These are phyloP conservation scores for Aphidoletes aphidimyza DNA, from an alignment of 2,888 invertebrate species.

Conservation along the genomic window DNA sequence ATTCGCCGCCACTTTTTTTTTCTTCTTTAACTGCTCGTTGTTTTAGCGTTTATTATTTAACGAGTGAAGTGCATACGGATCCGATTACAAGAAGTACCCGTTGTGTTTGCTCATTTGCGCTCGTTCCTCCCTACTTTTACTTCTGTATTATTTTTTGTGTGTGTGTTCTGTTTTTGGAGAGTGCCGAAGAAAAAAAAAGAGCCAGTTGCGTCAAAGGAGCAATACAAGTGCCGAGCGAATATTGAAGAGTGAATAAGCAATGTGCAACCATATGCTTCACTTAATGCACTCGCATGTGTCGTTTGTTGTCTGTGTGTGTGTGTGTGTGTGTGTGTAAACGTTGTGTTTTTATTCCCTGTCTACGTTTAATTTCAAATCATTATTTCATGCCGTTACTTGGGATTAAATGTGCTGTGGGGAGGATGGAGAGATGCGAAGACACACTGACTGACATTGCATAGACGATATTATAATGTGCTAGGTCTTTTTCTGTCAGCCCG, in stretches of 20 bases:
- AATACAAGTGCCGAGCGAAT: not conserved
- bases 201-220: not conserved
- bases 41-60: constrained; percentile 45
- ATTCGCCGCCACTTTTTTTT: not conserved
- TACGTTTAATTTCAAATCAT: constrained; percentile 38
- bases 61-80: constrained; percentile 25
- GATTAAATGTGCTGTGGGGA: not conserved
- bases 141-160: too few species aligned
- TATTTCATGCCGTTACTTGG: not conserved
- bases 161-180: too few species aligned
- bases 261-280: constrained; percentile 50
- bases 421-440: not conserved
- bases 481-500: not conserved
- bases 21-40: not conserved
- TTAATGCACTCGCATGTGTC: not conserved
- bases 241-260: not conserved
- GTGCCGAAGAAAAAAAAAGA: too few species aligned
- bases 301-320: not conserved
- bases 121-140: not conserved
- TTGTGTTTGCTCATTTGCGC: constrained; percentile 27
- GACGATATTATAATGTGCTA: not conserved
- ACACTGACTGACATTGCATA: not conserved
- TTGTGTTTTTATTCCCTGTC: not conserved
- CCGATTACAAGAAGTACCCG: constrained; percentile 31
- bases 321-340: too few species aligned